These are phyloP conservation scores for Melikaiella ostensackeni DNA, from an alignment of 2,888 invertebrate species.

Conservation along the genomic window DNA sequence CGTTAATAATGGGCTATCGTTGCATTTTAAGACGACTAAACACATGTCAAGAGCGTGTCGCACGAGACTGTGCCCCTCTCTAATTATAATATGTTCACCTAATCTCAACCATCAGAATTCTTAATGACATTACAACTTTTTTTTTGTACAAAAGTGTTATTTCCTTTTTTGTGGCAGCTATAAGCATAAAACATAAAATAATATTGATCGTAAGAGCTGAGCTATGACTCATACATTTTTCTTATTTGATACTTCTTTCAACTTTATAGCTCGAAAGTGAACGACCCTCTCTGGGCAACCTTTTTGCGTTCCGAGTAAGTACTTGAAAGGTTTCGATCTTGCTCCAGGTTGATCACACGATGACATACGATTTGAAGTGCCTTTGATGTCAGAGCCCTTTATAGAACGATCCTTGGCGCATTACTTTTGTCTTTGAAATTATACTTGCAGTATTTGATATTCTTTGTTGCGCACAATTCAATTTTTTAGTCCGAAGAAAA, in stretches of 20 bases:
- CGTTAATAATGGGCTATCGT: slow-evolving; percentile 65
- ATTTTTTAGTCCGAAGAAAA: not conserved
- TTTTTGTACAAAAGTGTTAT: not conserved
- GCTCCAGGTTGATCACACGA: slow-evolving; percentile 28
- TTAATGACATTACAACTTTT: not conserved
- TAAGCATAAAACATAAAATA: slow-evolving; percentile 22
- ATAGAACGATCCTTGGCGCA: not conserved
- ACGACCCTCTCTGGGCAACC: slow-evolving; percentile 10
- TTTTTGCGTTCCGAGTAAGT: slow-evolving; percentile 27
- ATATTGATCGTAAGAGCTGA: slow-evolving; percentile 33
- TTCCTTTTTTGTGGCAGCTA: not conserved
- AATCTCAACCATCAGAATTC: not conserved
- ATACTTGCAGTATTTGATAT: not conserved
- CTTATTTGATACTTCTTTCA: slow-evolving; percentile 31
- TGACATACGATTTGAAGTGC: slow-evolving; percentile 33
- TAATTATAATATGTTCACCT: slow-evolving; percentile 4
- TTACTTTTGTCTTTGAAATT: slow-evolving; percentile 2
- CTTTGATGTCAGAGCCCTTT: slow-evolving; percentile 20
- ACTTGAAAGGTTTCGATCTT: slow-evolving; percentile 38
- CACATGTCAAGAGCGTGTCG: slow-evolving; percentile 44
- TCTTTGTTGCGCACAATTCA: not conserved
- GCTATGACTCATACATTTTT: not conserved
- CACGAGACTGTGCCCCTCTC: slow-evolving; percentile 15
- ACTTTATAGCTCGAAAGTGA: slow-evolving; percentile 24
- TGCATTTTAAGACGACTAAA: slow-evolving; percentile 63